Evolutionary conservation across 2,888 invertebrate species (phyloP).

Genomic region (Ophraella communa): DNA sequence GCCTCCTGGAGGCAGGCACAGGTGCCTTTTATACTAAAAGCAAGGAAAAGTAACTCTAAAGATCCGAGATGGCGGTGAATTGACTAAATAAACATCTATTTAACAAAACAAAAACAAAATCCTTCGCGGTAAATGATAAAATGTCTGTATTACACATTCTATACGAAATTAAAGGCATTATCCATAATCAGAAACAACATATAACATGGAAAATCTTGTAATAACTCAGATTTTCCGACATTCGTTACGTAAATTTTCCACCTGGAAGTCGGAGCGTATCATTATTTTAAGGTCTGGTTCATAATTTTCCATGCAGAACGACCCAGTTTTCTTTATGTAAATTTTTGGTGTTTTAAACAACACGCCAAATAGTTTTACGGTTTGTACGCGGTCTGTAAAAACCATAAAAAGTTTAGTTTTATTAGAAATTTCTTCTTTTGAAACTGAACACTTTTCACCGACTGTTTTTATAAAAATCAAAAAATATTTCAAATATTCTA

Average conservation of each 20-base stretch:
- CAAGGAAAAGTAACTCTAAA: too few relatives aligned
- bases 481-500: too few relatives aligned
- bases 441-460: too few relatives aligned
- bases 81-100: too few relatives aligned
- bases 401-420: not conserved
- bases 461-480: too few relatives aligned
- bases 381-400: not conserved
- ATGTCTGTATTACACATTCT: not conserved
- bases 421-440: not conserved
- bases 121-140: not conserved
- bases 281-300: constrained; percentile 21
- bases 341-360: constrained; percentile 17
- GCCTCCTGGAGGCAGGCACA: too few relatives aligned
- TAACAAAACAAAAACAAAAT: too few relatives aligned
- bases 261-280: constrained; percentile 15
- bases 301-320: constrained; percentile 14
- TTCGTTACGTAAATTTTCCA: constrained; percentile 17
- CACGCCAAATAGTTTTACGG: constrained; percentile 10
- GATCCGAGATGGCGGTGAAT: too few relatives aligned
- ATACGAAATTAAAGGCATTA: not conserved
- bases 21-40: too few relatives aligned
- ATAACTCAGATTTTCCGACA: constrained; percentile 12
- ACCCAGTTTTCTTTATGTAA: constrained; percentile 26
- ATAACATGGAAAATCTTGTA: not conserved
- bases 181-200: constrained; percentile 4